Evolutionary conservation across 2,113 vertebrate species (phyloP).

Genomic region (Dasyornis broadbenti): DNA sequence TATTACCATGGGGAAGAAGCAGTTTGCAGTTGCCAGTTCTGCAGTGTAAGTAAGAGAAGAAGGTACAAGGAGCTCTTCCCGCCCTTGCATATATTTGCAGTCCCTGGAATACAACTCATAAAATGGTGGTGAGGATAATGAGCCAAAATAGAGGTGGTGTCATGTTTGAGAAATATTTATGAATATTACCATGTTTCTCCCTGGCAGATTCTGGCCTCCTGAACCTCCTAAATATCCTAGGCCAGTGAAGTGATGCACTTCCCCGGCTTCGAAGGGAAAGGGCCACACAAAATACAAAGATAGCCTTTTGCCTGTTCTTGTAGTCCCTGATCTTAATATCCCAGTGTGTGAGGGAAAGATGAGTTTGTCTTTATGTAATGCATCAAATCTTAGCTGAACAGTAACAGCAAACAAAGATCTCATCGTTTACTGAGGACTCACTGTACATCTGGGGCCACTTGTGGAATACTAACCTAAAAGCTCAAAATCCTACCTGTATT

Average conservation of each 20-base stretch:
- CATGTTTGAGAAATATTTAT: neutral
- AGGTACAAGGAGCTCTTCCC: neutral
- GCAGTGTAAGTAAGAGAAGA: neutral
- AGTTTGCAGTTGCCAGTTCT: neutral
- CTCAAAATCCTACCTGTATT: neutral
- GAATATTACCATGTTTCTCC: neutral
- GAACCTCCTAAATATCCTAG: neutral
- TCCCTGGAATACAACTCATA: neutral
- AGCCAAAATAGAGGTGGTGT: neutral
- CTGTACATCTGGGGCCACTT: neutral
- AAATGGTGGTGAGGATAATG: neutral
- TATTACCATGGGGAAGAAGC: neutral
- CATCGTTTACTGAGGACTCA: neutral
- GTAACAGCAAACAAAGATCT: fast-evolving
- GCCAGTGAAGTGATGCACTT: neutral
- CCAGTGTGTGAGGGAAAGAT: neutral
- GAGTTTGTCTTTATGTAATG: neutral
- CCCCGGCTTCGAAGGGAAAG: neutral
- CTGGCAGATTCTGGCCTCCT: neutral
- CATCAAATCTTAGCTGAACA: neutral
- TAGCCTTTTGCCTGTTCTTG: neutral
- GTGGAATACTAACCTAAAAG: neutral
- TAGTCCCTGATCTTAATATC: neutral
- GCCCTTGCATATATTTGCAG: neutral
- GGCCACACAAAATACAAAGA: neutral